These are phyloP conservation scores for Acanthosepion lycidas DNA, from an alignment of 2,888 invertebrate genomes.

Conservation along the genomic window DNA sequence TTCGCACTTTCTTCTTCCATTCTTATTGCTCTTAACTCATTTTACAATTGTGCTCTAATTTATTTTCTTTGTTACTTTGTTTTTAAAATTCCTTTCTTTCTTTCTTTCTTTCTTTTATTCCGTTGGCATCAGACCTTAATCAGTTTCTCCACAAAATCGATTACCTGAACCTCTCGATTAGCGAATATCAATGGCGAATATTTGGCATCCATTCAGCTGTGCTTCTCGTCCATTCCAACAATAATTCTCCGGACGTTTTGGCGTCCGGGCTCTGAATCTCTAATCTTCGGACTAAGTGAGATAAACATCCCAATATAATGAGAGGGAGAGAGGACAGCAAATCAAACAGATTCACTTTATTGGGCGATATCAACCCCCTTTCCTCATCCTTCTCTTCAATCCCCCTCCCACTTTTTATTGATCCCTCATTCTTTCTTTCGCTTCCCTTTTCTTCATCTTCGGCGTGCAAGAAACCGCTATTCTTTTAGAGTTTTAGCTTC, in stretches of 20 bases:
- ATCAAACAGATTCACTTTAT: not conserved
- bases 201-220: slow-evolving; percentile 17
- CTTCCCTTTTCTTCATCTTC: not conserved
- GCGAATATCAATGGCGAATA: not conserved
- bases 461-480: not conserved
- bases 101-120: not conserved
- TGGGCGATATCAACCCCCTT: not conserved
- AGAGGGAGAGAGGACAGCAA: not conserved
- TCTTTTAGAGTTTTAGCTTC: not conserved
- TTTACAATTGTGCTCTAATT: not conserved
- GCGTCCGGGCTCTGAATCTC: slow-evolving; percentile 4
- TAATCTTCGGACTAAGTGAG: slow-evolving; percentile 2
- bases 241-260: not conserved
- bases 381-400: not conserved
- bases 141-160: not conserved
- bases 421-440: not conserved
- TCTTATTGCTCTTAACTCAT: too few species aligned
- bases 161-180: slow-evolving; percentile 9
- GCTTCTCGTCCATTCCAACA: not conserved
- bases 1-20: not conserved
- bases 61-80: not conserved
- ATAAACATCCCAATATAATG: not conserved
- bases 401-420: not conserved
- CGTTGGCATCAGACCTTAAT: not conserved
- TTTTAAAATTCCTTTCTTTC: not conserved